Evolutionary conservation across 1,140 invertebrate species (phyloP).

Genomic region (Trichomalopsis sarcophagae): DNA sequence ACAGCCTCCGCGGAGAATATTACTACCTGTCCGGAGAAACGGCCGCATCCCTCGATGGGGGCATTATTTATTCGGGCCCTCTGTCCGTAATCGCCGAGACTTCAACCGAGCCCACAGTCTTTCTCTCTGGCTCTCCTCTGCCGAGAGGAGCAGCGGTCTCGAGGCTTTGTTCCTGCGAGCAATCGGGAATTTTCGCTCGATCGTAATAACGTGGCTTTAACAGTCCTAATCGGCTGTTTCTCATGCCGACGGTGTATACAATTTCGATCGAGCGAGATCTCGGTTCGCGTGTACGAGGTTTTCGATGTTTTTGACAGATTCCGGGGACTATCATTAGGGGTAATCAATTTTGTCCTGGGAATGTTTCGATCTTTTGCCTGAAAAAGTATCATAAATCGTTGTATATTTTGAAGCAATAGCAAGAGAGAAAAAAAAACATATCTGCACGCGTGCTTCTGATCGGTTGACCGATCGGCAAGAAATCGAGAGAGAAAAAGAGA

Average conservation of each 20-base stretch:
- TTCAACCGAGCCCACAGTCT: constrained; percentile 46
- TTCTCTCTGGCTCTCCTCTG: background rate
- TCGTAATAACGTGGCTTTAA: constrained; percentile 42
- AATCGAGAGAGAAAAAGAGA: background rate
- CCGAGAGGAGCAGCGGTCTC: background rate
- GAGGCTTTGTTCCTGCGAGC: constrained; percentile 8
- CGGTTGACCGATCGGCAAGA: background rate
- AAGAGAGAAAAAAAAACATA: too few species aligned
- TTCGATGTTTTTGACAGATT: constrained; percentile 2
- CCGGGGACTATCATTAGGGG: background rate
- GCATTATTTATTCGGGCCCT: constrained; percentile 67
- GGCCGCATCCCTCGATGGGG: constrained; percentile 62
- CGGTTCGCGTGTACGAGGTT: background rate
- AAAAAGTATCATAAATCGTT: too few species aligned
- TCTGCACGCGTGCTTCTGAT: too few species aligned
- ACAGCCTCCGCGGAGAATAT: constrained; percentile 69
- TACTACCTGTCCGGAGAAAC: constrained; percentile 70
- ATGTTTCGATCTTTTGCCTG: background rate
- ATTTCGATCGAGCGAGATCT: background rate
- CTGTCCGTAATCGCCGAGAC: constrained; percentile 59
- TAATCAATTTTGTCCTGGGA: background rate
- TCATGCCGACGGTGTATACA: constrained; percentile 7
- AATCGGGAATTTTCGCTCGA: constrained; percentile 33
- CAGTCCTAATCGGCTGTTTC: constrained; percentile 31
- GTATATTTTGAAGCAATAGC: too few species aligned